Conservation (phyloP, 2,888 invertebrate species). For the Tipula unca region DNA sequence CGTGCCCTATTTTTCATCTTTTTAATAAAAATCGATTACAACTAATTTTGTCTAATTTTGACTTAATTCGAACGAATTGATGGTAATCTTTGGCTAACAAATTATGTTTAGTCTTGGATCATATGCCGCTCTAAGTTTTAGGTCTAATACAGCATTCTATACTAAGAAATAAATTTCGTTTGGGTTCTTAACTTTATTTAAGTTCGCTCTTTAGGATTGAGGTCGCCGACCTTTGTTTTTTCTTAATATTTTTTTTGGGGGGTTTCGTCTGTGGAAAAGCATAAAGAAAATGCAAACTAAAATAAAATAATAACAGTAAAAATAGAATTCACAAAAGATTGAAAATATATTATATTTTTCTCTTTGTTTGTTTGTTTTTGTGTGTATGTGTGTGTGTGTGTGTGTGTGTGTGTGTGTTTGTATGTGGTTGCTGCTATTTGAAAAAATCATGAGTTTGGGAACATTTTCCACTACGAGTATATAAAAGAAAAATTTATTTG, state of each 20-base stretch:
- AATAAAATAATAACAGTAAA: not conserved
- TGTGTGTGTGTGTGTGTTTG: not conserved
- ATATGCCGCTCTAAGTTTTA: too few relatives aligned
- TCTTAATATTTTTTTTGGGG: not conserved
- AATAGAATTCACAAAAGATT: not conserved
- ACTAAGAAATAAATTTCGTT: not conserved
- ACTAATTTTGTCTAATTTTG: too few relatives aligned
- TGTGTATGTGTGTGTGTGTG: not conserved
- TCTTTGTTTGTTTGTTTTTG: not conserved
- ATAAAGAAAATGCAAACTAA: not conserved
- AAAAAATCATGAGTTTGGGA: not conserved
- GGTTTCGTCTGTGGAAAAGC: not conserved
- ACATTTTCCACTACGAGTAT: not conserved
- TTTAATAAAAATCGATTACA: too few relatives aligned
- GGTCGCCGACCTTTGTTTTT: not conserved
- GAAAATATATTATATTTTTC: not conserved
- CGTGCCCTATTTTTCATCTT: too few relatives aligned
- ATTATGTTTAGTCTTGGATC: too few relatives aligned
- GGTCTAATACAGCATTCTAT: too few relatives aligned
- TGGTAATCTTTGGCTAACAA: too few relatives aligned
- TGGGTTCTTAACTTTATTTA: not conserved
- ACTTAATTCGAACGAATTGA: too few relatives aligned
- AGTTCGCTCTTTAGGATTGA: not conserved
- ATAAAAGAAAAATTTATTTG: not conserved
- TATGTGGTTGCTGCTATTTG: not conserved